Evolutionary conservation across 1,140 invertebrate genomes (phyloP).

Genomic region (Pemphigus obesinymphae): DNA sequence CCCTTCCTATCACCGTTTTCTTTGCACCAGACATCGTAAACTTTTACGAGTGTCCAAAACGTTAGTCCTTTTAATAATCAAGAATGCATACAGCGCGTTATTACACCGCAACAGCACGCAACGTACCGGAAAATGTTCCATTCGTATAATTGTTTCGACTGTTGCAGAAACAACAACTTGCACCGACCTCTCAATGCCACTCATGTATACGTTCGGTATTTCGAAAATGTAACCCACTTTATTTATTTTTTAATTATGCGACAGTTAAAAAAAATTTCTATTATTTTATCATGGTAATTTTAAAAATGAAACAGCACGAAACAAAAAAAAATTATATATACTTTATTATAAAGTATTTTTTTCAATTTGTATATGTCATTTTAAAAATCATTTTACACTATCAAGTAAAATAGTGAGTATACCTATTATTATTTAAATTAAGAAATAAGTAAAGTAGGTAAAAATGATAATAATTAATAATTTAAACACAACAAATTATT

Average conservation of each 20-base stretch:
- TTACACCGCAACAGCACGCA: not conserved
- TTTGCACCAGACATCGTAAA: slow-evolving; percentile 1
- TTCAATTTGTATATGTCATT: too few relatives aligned
- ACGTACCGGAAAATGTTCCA: slow-evolving; percentile 16
- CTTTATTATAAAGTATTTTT: too few relatives aligned
- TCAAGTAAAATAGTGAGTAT: too few relatives aligned
- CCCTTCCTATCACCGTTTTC: not conserved
- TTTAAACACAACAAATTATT: too few relatives aligned
- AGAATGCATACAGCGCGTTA: slow-evolving; percentile 15
- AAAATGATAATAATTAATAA: too few relatives aligned
- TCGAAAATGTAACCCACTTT: not conserved
- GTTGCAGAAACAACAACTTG: not conserved
- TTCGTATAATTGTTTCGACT: slow-evolving; percentile 20
- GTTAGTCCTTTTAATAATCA: slow-evolving; percentile 17
- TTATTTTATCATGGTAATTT: not conserved
- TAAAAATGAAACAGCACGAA: not conserved
- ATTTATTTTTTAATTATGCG: not conserved
- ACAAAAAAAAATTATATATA: too few relatives aligned
- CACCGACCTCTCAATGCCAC: not conserved
- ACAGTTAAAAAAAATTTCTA: not conserved
- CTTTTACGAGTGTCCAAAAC: slow-evolving; percentile 30
- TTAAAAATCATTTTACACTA: too few relatives aligned
- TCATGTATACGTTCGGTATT: not conserved
- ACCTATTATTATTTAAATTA: too few relatives aligned
- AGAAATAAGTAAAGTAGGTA: too few relatives aligned